Base-by-base conservation (phyloP, 2,888 invertebrate species). In the Dolichopus griseipennis region DNA sequence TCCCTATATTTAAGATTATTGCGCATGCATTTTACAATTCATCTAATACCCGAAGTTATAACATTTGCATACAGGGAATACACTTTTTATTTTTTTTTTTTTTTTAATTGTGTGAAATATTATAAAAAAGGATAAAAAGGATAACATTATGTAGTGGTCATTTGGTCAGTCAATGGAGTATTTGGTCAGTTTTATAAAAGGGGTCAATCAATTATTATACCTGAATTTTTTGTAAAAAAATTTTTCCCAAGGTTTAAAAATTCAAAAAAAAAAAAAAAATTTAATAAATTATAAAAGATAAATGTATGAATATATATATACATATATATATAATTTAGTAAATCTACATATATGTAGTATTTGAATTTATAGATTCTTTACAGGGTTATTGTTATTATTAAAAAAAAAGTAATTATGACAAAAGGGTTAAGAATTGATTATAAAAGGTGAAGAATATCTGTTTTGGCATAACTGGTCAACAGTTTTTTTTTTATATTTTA, bases 401-500 rank as follows among this genome's bases (percentile, higher is more conserved):
- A n/a, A n/a, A n/a, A n/a, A n/a, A 15, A 52, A 12, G 9, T 52
- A 27, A 52, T 5, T 2, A 52, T 52, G 18, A 52, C 52, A 52
- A 52, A 52, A 52, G 52, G 52, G 52, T 52, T 52, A 52, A 52
- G 18, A 52, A 52, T 52, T 52, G 18, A 18, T 52, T 18, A 52
- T 52, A 52, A 52, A 52, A 52, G 52, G 52, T 52, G 52, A 52
- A 52, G 52, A 52, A 52, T 9, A 52, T 52, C 18, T 52, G 52
- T 52, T 52, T 52, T 52, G 52, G 52, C 52, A 52, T 18, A 18
- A 52, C 52, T 52, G 52, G 52, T 52, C 52, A 52, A 52, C 52
- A 52, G n/a, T 52, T 52, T 52, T 52, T 52, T 18, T 37, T 37
- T 37, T 37, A 5, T 37, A 7, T 37, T 37, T 37, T 2, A 27